phyloP scores from a whole-genome alignment of 2,797 vertebrate genomes.

The Leptoclinus maculatus region DNA sequence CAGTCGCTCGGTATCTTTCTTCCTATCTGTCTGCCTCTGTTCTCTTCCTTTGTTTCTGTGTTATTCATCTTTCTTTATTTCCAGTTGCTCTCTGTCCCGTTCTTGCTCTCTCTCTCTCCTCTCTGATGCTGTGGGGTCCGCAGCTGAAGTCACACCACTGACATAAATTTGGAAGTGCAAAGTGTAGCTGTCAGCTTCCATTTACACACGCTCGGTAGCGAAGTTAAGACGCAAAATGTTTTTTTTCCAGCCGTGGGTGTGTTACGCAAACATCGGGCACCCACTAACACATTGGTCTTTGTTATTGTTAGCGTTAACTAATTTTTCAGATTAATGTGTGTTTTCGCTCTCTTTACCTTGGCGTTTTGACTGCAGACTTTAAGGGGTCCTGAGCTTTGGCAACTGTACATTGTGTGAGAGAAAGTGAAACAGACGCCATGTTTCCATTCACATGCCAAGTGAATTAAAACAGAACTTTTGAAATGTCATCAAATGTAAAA shows the following conservation, averaged over 20 bases:
- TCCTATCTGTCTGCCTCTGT: not conserved
- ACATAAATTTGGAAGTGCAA: constrained; percentile 73
- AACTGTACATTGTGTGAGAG: not conserved
- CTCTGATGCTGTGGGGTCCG: constrained; percentile 56
- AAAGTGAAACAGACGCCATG: constrained; percentile 22
- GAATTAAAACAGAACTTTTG: constrained; percentile 40
- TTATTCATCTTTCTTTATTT: not conserved
- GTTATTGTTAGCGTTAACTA: constrained; percentile 65
- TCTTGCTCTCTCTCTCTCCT: not conserved
- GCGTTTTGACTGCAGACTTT: constrained; percentile 26
- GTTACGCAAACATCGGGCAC: constrained; percentile 49
- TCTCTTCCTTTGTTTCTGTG: not conserved
- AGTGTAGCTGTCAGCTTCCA: constrained; percentile 74
- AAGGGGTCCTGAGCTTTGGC: constrained; percentile 32
- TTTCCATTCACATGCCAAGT: constrained; percentile 48
- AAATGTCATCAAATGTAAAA: constrained; percentile 50
- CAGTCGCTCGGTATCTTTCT: constrained; percentile 6
- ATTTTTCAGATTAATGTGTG: constrained; percentile 64
- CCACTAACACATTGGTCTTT: constrained; percentile 42
- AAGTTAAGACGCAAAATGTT: constrained; percentile 38
- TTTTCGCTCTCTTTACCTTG: constrained; percentile 62
- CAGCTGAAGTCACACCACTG: constrained; percentile 57
- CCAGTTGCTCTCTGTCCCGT: not conserved
- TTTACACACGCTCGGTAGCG: constrained; percentile 48
- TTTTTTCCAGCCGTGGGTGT: constrained; percentile 29